phyloP scores from a whole-genome alignment of 2,113 vertebrate species.

The Macrotus californicus region DNA sequence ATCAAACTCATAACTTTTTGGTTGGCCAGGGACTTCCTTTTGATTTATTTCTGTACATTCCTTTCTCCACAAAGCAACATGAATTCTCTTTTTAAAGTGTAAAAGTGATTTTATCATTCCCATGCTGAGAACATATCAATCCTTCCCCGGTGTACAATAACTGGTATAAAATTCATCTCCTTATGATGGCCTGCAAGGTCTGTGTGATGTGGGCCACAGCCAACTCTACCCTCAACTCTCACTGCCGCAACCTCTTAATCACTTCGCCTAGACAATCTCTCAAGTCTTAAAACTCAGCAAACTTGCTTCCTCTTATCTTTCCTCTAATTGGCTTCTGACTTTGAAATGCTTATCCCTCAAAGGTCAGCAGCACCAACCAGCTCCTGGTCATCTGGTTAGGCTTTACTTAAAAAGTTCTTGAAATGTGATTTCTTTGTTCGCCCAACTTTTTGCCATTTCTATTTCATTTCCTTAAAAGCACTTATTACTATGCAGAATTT shows the following conservation, averaged over 20 bases:
- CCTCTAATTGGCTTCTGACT: not conserved
- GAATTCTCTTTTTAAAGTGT: not conserved
- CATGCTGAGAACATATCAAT: not conserved
- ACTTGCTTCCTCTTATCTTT: not conserved
- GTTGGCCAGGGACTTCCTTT: too few species aligned
- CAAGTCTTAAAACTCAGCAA: not conserved
- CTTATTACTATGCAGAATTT: not conserved
- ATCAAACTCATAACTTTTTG: too few species aligned
- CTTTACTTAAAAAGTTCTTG: not conserved
- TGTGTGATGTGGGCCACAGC: not conserved
- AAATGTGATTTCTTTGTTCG: not conserved
- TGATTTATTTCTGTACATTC: not conserved
- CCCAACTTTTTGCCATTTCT: not conserved
- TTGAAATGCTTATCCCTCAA: not conserved
- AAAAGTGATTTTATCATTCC: not conserved
- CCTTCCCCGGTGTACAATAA: not conserved
- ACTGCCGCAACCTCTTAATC: not conserved
- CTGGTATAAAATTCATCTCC: not conserved
- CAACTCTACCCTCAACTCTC: not conserved
- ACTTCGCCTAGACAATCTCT: not conserved
- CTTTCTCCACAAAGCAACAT: not conserved
- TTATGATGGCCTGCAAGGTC: not conserved
- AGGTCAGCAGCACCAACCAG: not conserved
- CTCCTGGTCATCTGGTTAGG: not conserved
- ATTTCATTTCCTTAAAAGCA: not conserved